These are phyloP conservation scores for Zalophus californianus DNA, from an alignment of 2,797 vertebrate species.

Conservation along the genomic window DNA sequence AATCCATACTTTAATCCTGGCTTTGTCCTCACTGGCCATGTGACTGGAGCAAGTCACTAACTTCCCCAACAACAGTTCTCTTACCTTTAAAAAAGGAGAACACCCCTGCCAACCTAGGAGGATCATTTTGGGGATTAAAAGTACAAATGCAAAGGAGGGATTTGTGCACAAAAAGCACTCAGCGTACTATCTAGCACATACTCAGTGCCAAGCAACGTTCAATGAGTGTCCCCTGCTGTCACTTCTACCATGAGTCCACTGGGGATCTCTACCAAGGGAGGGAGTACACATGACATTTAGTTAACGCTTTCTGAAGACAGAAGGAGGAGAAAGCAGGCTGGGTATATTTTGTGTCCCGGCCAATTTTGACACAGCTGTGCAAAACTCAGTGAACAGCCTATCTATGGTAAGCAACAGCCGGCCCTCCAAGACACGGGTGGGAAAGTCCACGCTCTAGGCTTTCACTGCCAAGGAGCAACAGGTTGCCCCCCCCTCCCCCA, in stretches of 20 bases:
- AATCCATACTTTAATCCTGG: neutral
- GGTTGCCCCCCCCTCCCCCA: accelerated
- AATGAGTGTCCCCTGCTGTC: too few species aligned
- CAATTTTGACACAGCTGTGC: neutral
- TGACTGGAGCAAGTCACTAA: neutral
- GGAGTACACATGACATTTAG: neutral
- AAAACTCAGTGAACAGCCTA: neutral
- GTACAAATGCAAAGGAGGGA: neutral
- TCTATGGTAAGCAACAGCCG: neutral
- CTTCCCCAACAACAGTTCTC: neutral
- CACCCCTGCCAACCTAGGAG: accelerated
- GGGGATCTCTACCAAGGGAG: neutral
- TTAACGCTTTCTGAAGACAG: neutral
- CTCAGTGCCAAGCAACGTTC: accelerated
- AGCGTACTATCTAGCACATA: neutral
- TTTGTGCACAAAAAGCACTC: neutral
- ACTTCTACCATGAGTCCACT: neutral
- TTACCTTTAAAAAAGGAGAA: neutral
- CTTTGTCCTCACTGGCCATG: neutral
- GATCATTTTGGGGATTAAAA: neutral
- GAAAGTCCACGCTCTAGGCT: neutral
- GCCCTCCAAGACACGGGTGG: neutral
- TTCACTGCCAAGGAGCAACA: neutral
- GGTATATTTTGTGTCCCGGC: neutral
- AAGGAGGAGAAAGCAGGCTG: neutral